Evolutionary conservation across 2,113 vertebrate species (phyloP).

Genomic region (Sprattus sprattus): DNA sequence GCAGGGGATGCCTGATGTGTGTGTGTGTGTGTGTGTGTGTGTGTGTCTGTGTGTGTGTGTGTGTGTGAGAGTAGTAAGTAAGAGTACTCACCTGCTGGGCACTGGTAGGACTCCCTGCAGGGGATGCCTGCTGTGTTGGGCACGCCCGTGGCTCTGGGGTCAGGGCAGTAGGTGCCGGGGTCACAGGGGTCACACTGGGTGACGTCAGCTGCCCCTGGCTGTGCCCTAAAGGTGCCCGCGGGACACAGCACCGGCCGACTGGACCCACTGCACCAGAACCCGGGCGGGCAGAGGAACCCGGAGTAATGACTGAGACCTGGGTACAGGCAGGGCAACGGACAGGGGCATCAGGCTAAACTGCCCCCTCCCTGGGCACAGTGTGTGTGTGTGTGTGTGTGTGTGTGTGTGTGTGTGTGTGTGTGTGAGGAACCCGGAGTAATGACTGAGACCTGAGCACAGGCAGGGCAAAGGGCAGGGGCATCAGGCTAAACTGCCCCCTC

Average conservation of each 20-base stretch:
- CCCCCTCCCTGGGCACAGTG: no score
- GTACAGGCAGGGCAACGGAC: background rate
- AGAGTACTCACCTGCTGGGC: constrained; percentile 73
- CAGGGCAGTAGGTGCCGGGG: constrained; percentile 80
- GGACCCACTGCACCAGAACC: constrained; percentile 85
- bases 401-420: no score
- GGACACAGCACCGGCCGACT: constrained; percentile 78
- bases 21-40: no score
- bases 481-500: no score
- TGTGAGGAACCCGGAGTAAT: constrained; percentile 67
- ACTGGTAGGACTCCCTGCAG: constrained; percentile 82
- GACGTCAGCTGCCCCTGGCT: constrained; percentile 74
- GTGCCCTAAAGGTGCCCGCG: constrained; percentile 76
- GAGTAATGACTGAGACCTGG: constrained; percentile 76
- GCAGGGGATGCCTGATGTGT: constrained; percentile 79
- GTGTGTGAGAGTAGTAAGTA: no score
- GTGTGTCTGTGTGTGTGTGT: no score
- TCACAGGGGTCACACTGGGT: constrained; percentile 78
- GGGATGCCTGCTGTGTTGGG: constrained; percentile 77
- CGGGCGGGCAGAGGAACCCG: constrained; percentile 77
- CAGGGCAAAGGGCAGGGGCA: background rate
- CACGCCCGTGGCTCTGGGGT: constrained; percentile 65
- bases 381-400: no score
- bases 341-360: no score
- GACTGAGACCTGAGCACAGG: constrained; percentile 70